Evolutionary conservation across 2,113 vertebrate species (phyloP), one percentile per base, ranked within the genome.

Genomic region (Felis chaus): DNA sequence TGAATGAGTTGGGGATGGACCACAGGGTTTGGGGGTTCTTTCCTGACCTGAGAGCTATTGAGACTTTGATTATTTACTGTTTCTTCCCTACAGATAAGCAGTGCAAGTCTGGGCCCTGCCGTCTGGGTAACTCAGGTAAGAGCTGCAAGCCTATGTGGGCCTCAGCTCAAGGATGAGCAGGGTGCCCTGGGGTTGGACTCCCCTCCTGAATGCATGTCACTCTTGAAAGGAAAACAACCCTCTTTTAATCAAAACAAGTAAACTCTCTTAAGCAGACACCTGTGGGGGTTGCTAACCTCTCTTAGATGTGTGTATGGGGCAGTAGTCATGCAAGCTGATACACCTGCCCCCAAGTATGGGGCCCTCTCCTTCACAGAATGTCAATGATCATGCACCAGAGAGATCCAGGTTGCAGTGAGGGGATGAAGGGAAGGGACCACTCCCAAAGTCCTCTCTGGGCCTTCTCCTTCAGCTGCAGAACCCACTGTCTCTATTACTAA

Each of bases 81-180:
- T 89, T 95, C 61, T 95, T 84, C 79, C 82, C 69, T 89, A 33
- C 63, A 98, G 98, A 97, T 7, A 98, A 96, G 79, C 76, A 89
- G 55, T 98, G 97, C 91, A 97, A 84, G 50, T 89, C 97, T 65
- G 82, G 95, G 73, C 48, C 80, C 33, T 98, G 98, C 94, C 57
- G 0, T 19, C 79, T 97, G 82, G 82, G 76, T 76, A 97, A 81
- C 81, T 97, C 98, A 96, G 98, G 98, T 98, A 97, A 98, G 93
- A 45, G 50, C 41, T 45, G 48, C 29, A 76, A 57, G n/a, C 33
- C 29, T 23, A 4, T 39, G n/a, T n/a, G 25, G 65, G 73, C 13
- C 23, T 69, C 45, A 18, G 27, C 9, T 19, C 8, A 1, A 27
- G 81, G 65, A 33, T 50, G 14, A 19, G 39, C n/a, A 18, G 69